A percentile compares a stretch with the other conserved stretches of the same genome.
Conservation (phyloP, 2,113 vertebrate genomes). For the Pseudopipra pipra region DNA sequence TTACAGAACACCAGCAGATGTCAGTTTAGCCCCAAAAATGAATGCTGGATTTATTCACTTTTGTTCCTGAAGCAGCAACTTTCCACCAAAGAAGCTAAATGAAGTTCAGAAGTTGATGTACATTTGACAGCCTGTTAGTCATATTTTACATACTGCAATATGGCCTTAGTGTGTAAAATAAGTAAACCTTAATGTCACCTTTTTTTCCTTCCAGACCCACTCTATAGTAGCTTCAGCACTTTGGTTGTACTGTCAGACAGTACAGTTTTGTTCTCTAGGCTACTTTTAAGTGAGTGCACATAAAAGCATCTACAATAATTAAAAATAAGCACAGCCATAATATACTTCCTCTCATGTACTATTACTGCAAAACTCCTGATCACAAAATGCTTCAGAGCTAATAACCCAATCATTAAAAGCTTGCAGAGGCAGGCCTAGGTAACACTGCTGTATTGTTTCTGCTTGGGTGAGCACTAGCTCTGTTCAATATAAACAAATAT, state of each 20-base stretch:
- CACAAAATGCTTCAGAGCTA: neutral
- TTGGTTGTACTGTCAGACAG: neutral
- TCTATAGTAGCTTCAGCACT: neutral
- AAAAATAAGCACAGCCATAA: neutral
- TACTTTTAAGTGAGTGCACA: neutral
- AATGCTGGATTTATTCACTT: neutral
- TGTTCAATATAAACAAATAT: neutral
- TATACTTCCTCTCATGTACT: neutral
- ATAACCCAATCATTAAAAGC: neutral
- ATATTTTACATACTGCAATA: neutral
- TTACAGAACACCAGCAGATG: conserved; percentile 38
- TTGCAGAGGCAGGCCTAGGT: neutral
- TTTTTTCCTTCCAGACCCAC: neutral
- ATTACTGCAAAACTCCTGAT: neutral
- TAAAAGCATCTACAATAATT: neutral
- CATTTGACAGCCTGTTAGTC: neutral
- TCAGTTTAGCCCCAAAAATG: neutral
- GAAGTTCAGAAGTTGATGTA: neutral
- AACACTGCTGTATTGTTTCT: neutral
- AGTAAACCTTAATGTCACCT: neutral
- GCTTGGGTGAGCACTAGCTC: neutral
- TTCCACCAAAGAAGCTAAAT: neutral
- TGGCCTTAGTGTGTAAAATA: neutral
- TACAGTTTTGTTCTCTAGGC: neutral
- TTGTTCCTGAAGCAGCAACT: neutral